phyloP scores from a whole-genome alignment of 1,140 invertebrate species.

The Vanessa tameamea region DNA sequence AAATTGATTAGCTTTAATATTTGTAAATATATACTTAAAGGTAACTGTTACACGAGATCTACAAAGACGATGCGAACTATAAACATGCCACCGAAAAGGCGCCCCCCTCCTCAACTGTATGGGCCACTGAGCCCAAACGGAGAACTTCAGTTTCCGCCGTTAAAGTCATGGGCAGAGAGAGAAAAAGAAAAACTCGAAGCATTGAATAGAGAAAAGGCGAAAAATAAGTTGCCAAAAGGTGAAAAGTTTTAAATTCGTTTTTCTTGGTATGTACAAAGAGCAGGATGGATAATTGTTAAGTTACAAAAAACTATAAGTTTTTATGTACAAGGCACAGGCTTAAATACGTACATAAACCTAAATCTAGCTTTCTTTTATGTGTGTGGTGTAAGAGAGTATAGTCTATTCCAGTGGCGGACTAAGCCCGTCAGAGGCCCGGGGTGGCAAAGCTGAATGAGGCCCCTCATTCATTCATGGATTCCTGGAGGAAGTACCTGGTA shows the following conservation, averaged over 20 bases:
- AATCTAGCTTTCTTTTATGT: too few species aligned
- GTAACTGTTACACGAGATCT: slow-evolving; percentile 60
- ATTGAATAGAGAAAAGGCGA: slow-evolving; percentile 51
- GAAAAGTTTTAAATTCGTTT: background rate
- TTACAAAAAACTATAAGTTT: too few species aligned
- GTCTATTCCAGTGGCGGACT: too few species aligned
- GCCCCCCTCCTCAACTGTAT: slow-evolving; percentile 50
- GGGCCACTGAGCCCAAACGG: slow-evolving; percentile 64
- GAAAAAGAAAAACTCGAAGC: slow-evolving; percentile 57
- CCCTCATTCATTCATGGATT: too few species aligned
- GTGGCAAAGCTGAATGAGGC: too few species aligned
- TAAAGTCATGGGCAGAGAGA: slow-evolving; percentile 59
- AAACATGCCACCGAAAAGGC: slow-evolving; percentile 64
- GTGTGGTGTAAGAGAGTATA: too few species aligned
- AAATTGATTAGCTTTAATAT: too few species aligned
- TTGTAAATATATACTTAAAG: slow-evolving; percentile 32
- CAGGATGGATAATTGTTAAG: background rate
- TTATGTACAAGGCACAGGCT: too few species aligned
- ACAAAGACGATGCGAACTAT: slow-evolving; percentile 57
- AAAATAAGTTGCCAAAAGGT: slow-evolving; percentile 66
- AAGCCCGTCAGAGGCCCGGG: too few species aligned
- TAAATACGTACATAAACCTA: too few species aligned
- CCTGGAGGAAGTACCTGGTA: too few species aligned
- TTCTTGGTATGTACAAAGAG: background rate
- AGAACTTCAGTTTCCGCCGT: slow-evolving; percentile 65